Percentiles rank a stretch among this genome's conserved stretches.
Conservation (phyloP, 1,140 invertebrate species). For the Papilio aristodemus region DNA sequence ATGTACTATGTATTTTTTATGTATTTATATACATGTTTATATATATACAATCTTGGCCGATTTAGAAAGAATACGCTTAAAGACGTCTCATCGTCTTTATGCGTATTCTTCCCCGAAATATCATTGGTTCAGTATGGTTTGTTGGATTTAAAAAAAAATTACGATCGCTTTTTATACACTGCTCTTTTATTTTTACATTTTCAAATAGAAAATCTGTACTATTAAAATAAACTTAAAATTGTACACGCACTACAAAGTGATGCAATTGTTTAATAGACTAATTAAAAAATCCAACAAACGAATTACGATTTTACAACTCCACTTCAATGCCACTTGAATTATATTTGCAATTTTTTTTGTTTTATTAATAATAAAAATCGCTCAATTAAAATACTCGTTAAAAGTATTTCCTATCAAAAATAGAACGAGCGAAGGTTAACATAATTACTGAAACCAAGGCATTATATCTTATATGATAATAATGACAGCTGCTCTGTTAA, state of each 20-base stretch:
- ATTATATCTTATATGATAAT: background rate
- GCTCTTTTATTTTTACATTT: too few species aligned
- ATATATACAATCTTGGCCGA: too few species aligned
- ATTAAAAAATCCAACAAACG: background rate
- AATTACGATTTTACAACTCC: background rate
- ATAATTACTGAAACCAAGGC: background rate
- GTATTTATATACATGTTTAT: too few species aligned
- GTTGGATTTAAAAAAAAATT: too few species aligned
- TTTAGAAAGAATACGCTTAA: too few species aligned
- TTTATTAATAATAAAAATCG: background rate
- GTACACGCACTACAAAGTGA: background rate
- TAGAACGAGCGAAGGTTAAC: background rate
- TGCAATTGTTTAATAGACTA: background rate
- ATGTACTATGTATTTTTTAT: too few species aligned
- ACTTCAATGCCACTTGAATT: background rate
- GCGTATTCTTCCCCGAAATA: too few species aligned
- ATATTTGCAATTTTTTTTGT: slow-evolving; percentile 6
- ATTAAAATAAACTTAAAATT: background rate
- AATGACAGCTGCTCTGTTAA: too few species aligned
- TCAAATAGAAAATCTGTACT: background rate
- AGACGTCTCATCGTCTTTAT: too few species aligned
- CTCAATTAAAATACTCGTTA: slow-evolving; percentile 13
- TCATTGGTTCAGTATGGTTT: too few species aligned
- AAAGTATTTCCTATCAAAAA: slow-evolving; percentile 4
- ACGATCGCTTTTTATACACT: too few species aligned